Conservation (phyloP, 2,888 invertebrate genomes). For the Axea sp. region DNA sequence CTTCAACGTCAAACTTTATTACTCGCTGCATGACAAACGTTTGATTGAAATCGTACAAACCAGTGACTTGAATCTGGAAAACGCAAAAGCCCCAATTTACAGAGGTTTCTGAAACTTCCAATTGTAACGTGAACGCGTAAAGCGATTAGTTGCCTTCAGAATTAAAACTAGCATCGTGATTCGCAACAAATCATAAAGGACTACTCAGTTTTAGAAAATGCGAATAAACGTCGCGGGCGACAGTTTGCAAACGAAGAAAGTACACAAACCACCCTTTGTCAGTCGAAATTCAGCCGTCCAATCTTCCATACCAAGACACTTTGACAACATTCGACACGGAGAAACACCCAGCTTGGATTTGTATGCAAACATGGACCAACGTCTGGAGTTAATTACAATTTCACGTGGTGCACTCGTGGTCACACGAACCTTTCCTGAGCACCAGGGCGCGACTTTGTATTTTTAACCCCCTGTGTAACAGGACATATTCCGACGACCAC, state of each 20-base stretch:
- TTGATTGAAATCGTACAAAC: no score
- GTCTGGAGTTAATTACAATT: slow-evolving; percentile 63
- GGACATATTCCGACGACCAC: slow-evolving; percentile 24
- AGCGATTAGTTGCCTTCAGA: slow-evolving; percentile 30
- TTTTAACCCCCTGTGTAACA: slow-evolving; percentile 36
- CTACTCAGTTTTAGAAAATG: slow-evolving; percentile 39
- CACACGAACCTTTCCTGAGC: slow-evolving; percentile 12
- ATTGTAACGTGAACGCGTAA: slow-evolving; percentile 35
- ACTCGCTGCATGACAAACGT: no score
- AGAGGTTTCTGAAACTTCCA: not conserved
- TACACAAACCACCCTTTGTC: slow-evolving; percentile 28
- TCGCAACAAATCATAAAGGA: slow-evolving; percentile 46
- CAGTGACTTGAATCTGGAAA: no score
- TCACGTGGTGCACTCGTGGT: slow-evolving; percentile 38
- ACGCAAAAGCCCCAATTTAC: no score
- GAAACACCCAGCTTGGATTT: slow-evolving; percentile 33
- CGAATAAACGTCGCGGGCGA: slow-evolving; percentile 21
- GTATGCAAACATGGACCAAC: slow-evolving; percentile 4
- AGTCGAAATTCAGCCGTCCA: slow-evolving; percentile 63
- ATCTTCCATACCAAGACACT: slow-evolving; percentile 61
- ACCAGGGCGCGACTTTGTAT: slow-evolving; percentile 15
- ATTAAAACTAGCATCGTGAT: slow-evolving; percentile 26
- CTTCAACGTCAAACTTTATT: no score
- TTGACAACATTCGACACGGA: slow-evolving; percentile 39
- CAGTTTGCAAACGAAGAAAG: slow-evolving; percentile 38